Base-by-base conservation (phyloP, 2,888 invertebrate species). In the Patella depressa region DNA sequence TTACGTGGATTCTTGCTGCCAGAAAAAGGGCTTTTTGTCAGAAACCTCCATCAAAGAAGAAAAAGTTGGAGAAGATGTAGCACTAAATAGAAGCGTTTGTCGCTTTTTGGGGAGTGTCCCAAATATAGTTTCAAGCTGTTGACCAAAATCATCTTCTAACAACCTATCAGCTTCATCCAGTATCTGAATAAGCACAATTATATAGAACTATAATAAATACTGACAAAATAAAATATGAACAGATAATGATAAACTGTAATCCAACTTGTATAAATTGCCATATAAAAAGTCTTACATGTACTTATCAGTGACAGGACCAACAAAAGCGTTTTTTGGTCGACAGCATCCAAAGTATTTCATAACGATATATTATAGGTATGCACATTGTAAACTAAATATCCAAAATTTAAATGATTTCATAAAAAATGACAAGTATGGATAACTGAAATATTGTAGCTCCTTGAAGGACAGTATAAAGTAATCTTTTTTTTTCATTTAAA, bases 131-230 rank as follows among this genome's bases (percentile, higher is more conserved):
- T 95, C 94, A 73, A 98, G 93, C 87, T 94, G 90, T 69, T 88
- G 90, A 9, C 90, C 91, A 87, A 92, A 93, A 78, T 93, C 92
- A 80, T 93, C 92, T 85, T 93, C 93, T 57, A 95, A 91, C 83
- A 95, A 93, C 92, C 97, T 94, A 90, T 99, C 99, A 55, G 99
- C 99, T 93, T 99, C 99, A 92, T 99, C 99, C 75, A 99, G 91
- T 0, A 99, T 98, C 85, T 99, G 97, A 34, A 77, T 34, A 57
- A 72, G 17, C 65, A 53, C 53, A 29, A 65, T 70, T 24, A 7
- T 74, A 53, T 24, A 29, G 17, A 17, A 53, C 45, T 29, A 55
- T 45, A 78, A 70, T 70, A 17, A 53, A 71, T 17, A 71, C 12
- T 71, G 14, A 17, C 4, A 71, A 71, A 34, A 65, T 65, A 24